phyloP scores from a whole-genome alignment of 2,113 vertebrate species.

The Butastur rufipennis region DNA sequence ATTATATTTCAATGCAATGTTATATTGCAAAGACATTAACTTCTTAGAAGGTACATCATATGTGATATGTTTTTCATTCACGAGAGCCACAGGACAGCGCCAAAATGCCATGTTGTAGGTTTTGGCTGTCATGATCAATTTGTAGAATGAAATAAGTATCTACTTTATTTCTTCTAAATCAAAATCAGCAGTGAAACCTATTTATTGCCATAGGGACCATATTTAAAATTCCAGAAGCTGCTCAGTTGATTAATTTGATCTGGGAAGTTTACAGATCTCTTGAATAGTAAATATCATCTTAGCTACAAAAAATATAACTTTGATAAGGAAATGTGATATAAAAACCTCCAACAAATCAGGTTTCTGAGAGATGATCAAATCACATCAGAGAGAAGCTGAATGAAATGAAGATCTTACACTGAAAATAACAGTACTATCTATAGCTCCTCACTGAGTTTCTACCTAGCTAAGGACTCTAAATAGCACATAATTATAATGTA shows the following conservation, averaged over 20 bases:
- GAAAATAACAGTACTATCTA: conserved; percentile 27
- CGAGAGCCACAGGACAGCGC: neutral
- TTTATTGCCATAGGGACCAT: conserved; percentile 19
- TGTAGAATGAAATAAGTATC: conserved; percentile 7
- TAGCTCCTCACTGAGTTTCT: neutral
- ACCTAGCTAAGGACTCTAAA: neutral
- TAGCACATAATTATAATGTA: neutral
- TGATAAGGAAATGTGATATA: neutral
- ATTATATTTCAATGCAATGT: neutral
- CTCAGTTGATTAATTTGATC: conserved; percentile 25
- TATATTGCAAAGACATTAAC: neutral
- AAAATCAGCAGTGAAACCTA: conserved; percentile 1
- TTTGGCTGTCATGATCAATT: conserved; percentile 9
- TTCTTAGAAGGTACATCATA: neutral
- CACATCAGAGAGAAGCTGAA: neutral
- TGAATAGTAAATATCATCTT: conserved; percentile 17
- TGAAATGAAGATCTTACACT: neutral
- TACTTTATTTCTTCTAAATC: conserved; percentile 26
- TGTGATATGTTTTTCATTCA: conserved; percentile 2
- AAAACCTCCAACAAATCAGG: neutral
- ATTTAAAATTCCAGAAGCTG: conserved; percentile 12
- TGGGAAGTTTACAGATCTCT: neutral
- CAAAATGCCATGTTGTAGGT: neutral
- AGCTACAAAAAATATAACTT: neutral
- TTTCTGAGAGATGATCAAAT: neutral